phyloP scores from a whole-genome alignment of 1,140 invertebrate species.

The Glomeris maerens region DNA sequence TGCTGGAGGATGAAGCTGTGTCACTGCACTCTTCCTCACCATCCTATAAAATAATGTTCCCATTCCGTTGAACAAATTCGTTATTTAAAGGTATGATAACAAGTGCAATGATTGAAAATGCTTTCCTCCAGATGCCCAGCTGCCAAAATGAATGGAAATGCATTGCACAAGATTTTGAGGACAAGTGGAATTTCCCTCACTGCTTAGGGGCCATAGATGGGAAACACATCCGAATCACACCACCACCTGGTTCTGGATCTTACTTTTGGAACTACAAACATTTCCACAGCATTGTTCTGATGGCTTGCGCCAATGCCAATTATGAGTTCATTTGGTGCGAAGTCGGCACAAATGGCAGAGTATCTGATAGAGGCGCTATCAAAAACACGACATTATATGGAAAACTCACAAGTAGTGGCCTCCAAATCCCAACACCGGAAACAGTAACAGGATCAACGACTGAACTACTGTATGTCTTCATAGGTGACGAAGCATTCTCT shows the following conservation, averaged over 20 bases:
- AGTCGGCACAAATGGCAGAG: background rate
- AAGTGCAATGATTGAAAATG: too few species aligned
- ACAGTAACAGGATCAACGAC: background rate
- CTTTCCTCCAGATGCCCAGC: background rate
- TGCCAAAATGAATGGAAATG: background rate
- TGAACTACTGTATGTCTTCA: slow-evolving; percentile 21
- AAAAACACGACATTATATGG: background rate
- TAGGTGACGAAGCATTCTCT: slow-evolving; percentile 30
- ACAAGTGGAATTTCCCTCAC: slow-evolving; percentile 14
- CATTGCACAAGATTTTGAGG: background rate
- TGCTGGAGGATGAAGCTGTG: too few species aligned
- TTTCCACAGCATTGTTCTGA: background rate
- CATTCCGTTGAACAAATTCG: too few species aligned
- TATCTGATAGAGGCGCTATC: background rate
- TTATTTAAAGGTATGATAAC: too few species aligned
- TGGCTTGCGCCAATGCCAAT: background rate
- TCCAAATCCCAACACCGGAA: too few species aligned
- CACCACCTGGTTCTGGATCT: slow-evolving; percentile 10
- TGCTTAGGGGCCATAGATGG: too few species aligned
- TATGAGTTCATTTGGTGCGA: background rate
- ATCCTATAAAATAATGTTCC: too few species aligned
- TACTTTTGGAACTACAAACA: slow-evolving; percentile 9
- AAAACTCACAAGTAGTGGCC: too few species aligned
- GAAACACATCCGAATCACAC: slow-evolving; percentile 11
- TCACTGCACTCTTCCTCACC: too few species aligned